A percentile compares a stretch with the other conserved stretches of the same genome.
These are phyloP conservation scores for Strigops habroptila DNA, from an alignment of 2,113 vertebrate genomes.

Conservation along the genomic window DNA sequence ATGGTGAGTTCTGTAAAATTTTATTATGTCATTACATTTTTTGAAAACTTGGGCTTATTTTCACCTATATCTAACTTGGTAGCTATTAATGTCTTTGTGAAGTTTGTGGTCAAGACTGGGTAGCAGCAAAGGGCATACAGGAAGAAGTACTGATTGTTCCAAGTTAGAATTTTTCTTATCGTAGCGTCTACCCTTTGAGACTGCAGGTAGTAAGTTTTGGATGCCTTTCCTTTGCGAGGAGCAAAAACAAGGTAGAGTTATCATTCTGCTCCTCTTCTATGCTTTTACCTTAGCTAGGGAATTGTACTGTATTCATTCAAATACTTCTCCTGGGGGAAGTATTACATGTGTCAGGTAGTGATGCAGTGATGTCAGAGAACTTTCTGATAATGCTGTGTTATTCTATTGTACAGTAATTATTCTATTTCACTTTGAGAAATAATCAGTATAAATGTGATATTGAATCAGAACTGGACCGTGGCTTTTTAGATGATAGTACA, in stretches of 20 bases:
- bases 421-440: background rate
- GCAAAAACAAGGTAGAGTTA: background rate
- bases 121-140: background rate
- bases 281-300: background rate
- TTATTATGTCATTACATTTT: background rate
- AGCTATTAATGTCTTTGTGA: background rate
- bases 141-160: background rate
- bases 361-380: background rate
- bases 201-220: background rate
- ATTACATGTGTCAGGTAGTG: background rate
- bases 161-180: background rate
- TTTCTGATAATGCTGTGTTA: background rate
- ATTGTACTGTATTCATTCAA: background rate
- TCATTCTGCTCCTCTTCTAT: background rate
- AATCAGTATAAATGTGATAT: background rate
- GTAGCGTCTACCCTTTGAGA: background rate
- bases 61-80: background rate
- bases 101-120: background rate
- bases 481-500: background rate
- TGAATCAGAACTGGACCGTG: background rate
- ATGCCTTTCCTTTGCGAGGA: background rate
- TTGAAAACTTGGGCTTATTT: background rate
- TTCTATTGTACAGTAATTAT: background rate
- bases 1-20: constrained; percentile 77
- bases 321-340: background rate